These are phyloP conservation scores for Lynx canadensis DNA, from an alignment of 2,113 vertebrate species.

Conservation along the genomic window DNA sequence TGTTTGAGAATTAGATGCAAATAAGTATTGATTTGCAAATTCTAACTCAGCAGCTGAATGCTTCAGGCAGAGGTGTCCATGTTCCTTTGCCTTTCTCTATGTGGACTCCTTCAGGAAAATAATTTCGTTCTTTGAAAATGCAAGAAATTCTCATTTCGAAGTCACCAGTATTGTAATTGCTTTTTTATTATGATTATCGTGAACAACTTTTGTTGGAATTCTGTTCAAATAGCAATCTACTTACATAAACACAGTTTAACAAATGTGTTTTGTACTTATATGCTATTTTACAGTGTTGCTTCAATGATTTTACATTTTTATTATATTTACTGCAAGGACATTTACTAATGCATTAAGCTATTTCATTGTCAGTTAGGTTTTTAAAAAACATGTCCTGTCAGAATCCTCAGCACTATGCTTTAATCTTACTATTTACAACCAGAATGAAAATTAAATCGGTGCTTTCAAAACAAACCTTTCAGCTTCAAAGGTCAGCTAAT, in stretches of 20 bases:
- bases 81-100: background rate
- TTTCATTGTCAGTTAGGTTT: background rate
- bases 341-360: background rate
- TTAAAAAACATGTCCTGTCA: background rate
- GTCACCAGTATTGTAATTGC: background rate
- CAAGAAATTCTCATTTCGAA: background rate
- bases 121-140: background rate
- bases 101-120: background rate
- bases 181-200: background rate
- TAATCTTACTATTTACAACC: background rate
- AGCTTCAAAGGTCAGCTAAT: background rate
- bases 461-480: background rate
- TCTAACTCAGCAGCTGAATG: background rate
- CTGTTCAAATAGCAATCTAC: background rate
- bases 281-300: background rate
- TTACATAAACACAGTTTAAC: background rate
- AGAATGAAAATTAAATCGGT: background rate
- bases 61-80: accelerated
- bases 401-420: background rate
- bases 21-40: slow-evolving; percentile 22
- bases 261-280: background rate
- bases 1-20: slow-evolving; percentile 19
- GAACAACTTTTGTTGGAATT: background rate
- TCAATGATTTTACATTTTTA: background rate
- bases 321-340: background rate